These are phyloP conservation scores for Danio kyathit DNA, from an alignment of 2,797 vertebrate genomes.

Conservation along the genomic window DNA sequence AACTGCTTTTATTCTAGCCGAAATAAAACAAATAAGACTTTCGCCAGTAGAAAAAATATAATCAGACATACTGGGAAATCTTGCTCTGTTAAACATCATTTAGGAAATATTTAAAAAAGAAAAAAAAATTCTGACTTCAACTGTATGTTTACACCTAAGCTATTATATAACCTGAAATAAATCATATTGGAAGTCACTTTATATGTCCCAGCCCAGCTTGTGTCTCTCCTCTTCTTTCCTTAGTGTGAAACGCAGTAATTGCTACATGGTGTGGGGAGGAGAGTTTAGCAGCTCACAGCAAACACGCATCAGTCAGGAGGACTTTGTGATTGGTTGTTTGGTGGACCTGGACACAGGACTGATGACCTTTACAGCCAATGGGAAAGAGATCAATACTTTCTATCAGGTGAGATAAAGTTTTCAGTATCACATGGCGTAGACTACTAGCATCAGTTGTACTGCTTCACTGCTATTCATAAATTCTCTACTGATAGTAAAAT, in stretches of 20 bases:
- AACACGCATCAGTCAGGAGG: conserved; percentile 89
- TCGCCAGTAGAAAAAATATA: too few relatives aligned
- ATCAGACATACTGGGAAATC: too few relatives aligned
- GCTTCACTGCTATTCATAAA: too few relatives aligned
- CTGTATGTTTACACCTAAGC: background rate
- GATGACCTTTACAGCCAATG: conserved; percentile 94
- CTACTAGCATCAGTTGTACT: too few relatives aligned
- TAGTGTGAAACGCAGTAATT: conserved; percentile 95
- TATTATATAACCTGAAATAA: background rate
- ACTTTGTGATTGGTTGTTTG: conserved; percentile 92
- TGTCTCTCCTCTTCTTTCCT: conserved; percentile 10
- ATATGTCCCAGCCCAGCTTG: background rate
- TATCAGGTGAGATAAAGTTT: conserved; percentile 85
- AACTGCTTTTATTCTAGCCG: too few relatives aligned
- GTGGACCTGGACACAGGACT: conserved; percentile 92
- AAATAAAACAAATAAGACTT: too few relatives aligned
- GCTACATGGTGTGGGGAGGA: conserved; percentile 96
- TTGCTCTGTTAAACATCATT: too few relatives aligned
- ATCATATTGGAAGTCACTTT: background rate
- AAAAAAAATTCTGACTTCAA: too few relatives aligned
- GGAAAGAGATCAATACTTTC: conserved; percentile 96
- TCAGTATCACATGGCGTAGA: background rate
- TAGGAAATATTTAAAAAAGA: too few relatives aligned
- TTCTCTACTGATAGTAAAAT: too few relatives aligned
- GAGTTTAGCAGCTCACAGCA: conserved; percentile 91